Conservation (phyloP, 2,113 vertebrate species). For the Argyrosomus japonicus region DNA sequence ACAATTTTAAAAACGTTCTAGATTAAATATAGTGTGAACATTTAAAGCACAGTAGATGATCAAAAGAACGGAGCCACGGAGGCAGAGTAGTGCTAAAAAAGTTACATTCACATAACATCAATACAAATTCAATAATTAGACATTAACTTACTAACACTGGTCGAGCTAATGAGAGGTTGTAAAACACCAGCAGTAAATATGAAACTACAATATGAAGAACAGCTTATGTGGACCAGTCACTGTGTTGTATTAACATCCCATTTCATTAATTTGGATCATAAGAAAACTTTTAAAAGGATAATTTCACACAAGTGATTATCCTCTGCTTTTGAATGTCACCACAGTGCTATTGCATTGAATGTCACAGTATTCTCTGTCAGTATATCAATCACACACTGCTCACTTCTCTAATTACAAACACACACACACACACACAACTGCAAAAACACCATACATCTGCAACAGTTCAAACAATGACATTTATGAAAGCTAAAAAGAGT, state of each 20-base stretch:
- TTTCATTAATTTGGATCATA: constrained; percentile 13
- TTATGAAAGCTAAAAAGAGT: background rate
- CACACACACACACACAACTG: background rate
- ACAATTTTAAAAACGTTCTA: constrained; percentile 1
- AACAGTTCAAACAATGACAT: constrained; percentile 3
- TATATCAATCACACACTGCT: background rate
- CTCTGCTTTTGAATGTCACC: constrained; percentile 29
- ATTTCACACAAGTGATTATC: constrained; percentile 43
- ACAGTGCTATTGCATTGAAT: constrained; percentile 19
- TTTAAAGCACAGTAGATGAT: background rate
- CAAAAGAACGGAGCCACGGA: background rate
- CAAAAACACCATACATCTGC: background rate
- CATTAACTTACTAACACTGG: background rate
- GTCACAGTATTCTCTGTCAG: constrained; percentile 35
- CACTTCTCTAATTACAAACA: background rate
- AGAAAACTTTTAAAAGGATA: background rate
- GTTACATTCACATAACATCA: background rate
- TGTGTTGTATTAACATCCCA: constrained; percentile 9
- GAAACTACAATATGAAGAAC: constrained; percentile 2
- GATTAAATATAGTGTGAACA: constrained; percentile 2
- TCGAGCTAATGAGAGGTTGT: background rate
- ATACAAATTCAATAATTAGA: constrained; percentile 1
- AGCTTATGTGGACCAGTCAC: background rate
- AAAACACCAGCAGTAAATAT: constrained; percentile 1
- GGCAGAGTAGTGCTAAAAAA: background rate